Percentiles rank a stretch among this genome's conserved stretches.
Evolutionary conservation across 2,888 invertebrate species (phyloP).

Genomic region (Gortyna flavago): DNA sequence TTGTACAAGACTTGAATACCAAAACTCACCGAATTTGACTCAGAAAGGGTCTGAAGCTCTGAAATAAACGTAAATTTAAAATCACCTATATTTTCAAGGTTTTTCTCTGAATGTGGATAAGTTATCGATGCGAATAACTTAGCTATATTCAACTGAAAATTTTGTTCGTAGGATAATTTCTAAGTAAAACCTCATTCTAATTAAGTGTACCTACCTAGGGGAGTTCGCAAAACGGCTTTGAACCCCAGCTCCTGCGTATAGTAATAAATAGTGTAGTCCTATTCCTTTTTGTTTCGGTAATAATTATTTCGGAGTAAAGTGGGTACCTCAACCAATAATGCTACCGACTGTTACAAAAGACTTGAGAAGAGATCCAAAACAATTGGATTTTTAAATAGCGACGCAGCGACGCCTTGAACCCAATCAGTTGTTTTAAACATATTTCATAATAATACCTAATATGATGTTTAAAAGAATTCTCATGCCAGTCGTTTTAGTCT

Average conservation of each 20-base stretch:
- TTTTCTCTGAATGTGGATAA: constrained; percentile 32
- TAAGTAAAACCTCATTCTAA: constrained; percentile 59
- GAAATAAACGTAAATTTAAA: constrained; percentile 35
- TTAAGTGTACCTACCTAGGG: constrained; percentile 58
- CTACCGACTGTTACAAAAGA: constrained; percentile 28
- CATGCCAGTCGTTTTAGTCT: neutral
- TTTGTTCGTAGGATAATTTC: constrained; percentile 49
- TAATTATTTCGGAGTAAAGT: constrained; percentile 54
- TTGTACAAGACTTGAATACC: constrained; percentile 65
- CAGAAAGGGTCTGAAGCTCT: constrained; percentile 31
- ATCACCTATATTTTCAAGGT: constrained; percentile 3
- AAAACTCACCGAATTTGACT: constrained; percentile 46
- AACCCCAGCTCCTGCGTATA: constrained; percentile 49
- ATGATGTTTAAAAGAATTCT: neutral
- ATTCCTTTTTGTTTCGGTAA: constrained; percentile 53
- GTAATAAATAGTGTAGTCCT: constrained; percentile 46
- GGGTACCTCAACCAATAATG: constrained; percentile 32
- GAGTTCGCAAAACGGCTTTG: constrained; percentile 58
- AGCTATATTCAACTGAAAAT: constrained; percentile 38
- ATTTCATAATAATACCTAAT: neutral
- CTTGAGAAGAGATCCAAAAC: constrained; percentile 35
- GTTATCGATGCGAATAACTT: constrained; percentile 45
- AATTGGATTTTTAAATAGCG: constrained; percentile 24
- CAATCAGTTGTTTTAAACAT: neutral
- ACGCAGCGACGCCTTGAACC: neutral